Conservation (phyloP, 2,888 invertebrate genomes). For the Hemistola chrysoprasaria region DNA sequence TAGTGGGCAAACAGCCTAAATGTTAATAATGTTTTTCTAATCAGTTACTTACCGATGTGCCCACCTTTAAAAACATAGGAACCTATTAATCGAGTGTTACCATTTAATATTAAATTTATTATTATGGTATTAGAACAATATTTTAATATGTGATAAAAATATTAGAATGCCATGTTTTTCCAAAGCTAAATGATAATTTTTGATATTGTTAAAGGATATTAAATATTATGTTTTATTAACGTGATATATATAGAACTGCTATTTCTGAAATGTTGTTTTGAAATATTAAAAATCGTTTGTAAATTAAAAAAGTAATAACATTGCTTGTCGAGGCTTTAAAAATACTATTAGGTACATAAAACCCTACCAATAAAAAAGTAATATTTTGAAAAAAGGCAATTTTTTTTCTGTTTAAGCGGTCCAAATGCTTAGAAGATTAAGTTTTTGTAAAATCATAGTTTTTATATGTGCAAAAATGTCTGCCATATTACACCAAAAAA, state of each 20-base stretch:
- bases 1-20: too few relatives aligned
- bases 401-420: too few relatives aligned
- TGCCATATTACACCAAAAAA: conserved; percentile 17
- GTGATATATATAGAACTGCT: too few relatives aligned
- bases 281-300: too few relatives aligned
- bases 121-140: background rate
- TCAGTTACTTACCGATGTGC: conserved; percentile 6
- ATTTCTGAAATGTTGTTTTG: too few relatives aligned
- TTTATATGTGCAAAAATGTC: background rate
- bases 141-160: conserved; percentile 31
- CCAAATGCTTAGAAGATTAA: too few relatives aligned
- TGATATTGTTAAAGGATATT: background rate
- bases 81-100: conserved; percentile 20
- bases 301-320: too few relatives aligned
- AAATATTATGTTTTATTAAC: background rate
- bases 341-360: background rate
- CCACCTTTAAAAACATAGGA: conserved; percentile 18
- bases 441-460: too few relatives aligned
- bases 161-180: conserved; percentile 41
- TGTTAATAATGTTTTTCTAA: too few relatives aligned
- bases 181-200: conserved; percentile 30
- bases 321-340: conserved; percentile 5
- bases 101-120: conserved; percentile 5
- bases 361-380: too few relatives aligned
- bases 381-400: too few relatives aligned